phyloP scores from a whole-genome alignment of 1,140 invertebrate species.

The Leucophenga varia region DNA sequence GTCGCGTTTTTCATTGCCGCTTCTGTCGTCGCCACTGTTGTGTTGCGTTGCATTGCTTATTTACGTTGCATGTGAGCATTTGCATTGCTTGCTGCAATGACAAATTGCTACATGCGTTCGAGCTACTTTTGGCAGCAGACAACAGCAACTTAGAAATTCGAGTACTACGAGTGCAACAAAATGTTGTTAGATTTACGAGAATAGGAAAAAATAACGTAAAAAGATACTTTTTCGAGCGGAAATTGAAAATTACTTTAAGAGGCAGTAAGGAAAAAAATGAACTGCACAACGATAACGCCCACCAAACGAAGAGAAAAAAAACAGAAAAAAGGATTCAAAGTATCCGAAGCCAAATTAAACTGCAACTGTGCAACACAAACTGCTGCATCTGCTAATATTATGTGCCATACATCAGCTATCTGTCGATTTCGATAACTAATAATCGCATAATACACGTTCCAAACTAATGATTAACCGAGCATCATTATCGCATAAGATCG shows the following conservation, averaged over 20 bases:
- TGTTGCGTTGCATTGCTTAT: constrained; percentile 5
- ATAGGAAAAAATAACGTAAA: too few species aligned
- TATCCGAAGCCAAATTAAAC: too few species aligned
- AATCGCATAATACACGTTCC: constrained; percentile 54
- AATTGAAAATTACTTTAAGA: constrained; percentile 50
- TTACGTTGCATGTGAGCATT: constrained; percentile 5
- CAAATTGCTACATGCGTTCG: constrained; percentile 39
- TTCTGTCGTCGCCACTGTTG: constrained; percentile 13
- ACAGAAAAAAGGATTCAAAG: neutral
- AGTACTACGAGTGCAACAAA: too few species aligned
- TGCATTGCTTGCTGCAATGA: too few species aligned
- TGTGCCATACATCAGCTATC: too few species aligned
- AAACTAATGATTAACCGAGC: constrained; percentile 52
- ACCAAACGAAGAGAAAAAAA: constrained; percentile 23
- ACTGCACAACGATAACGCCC: constrained; percentile 30
- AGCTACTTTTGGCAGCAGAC: too few species aligned
- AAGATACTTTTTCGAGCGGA: too few species aligned
- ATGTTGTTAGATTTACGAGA: too few species aligned
- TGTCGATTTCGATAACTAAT: constrained; percentile 44
- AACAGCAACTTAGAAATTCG: too few species aligned
- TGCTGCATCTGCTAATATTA: too few species aligned
- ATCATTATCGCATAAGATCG: constrained; percentile 53
- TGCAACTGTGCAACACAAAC: too few species aligned
- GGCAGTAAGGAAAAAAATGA: constrained; percentile 9
- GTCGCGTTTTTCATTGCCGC: too few species aligned